Evolutionary conservation across 2,113 vertebrate genomes (phyloP).

Genomic region (Vulpes ferrilata): DNA sequence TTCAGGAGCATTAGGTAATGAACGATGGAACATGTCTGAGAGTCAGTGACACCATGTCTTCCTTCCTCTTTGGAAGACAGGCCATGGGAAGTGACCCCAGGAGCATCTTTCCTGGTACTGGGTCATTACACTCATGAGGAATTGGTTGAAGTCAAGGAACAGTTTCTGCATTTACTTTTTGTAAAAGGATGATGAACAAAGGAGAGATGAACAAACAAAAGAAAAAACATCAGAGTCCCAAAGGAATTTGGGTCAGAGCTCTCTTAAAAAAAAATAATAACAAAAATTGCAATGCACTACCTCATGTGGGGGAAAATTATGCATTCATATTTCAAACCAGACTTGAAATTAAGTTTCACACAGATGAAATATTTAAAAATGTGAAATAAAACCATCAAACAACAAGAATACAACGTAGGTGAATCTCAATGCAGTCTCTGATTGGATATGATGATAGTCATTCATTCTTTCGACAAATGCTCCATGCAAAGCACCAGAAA

Average conservation of each 20-base stretch:
- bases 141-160: conserved; percentile 8
- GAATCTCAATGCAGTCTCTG: background rate
- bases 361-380: conserved; percentile 11
- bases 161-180: conserved; percentile 14
- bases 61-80: background rate
- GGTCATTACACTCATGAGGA: background rate
- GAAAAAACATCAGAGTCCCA: background rate
- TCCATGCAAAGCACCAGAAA: background rate
- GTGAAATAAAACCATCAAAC: background rate
- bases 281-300: background rate
- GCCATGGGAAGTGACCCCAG: background rate
- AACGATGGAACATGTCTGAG: background rate
- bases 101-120: background rate
- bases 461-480: background rate
- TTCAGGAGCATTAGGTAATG: background rate
- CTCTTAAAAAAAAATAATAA: background rate
- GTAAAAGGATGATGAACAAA: background rate
- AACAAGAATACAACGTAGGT: background rate
- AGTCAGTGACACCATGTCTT: background rate
- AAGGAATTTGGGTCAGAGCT: background rate
- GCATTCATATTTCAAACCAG: background rate
- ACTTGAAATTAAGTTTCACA: background rate
- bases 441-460: background rate
- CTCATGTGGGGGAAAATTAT: background rate
- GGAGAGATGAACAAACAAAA: background rate